phyloP scores from a whole-genome alignment of 2,797 vertebrate species.

The Enteromius viviparus region DNA sequence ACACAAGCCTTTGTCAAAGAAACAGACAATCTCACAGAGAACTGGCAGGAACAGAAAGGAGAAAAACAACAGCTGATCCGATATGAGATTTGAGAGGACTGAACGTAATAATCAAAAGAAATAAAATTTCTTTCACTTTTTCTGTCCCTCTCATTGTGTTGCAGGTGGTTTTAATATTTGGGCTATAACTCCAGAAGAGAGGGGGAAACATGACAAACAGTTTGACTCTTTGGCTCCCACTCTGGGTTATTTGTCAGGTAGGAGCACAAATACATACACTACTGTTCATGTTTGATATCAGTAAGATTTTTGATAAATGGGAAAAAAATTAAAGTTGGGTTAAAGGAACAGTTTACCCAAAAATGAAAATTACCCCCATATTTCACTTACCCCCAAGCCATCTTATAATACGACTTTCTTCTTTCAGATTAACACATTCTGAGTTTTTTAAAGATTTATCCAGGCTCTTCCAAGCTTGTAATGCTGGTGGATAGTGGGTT shows the following conservation, averaged over 20 bases:
- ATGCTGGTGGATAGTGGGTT: too few species aligned
- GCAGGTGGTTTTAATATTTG: constrained; percentile 87
- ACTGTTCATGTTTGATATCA: not conserved
- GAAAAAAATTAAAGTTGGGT: too few species aligned
- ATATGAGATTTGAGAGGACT: not conserved
- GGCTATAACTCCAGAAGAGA: constrained; percentile 93
- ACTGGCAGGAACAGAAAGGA: constrained; percentile 10
- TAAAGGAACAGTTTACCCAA: too few species aligned
- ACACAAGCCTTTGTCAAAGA: constrained; percentile 11
- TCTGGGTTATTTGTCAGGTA: constrained; percentile 92
- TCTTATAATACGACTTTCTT: too few species aligned
- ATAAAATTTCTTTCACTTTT: constrained; percentile 7
- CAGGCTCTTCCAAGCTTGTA: too few species aligned
- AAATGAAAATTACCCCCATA: too few species aligned
- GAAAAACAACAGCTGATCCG: constrained; percentile 21
- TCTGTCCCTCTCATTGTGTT: constrained; percentile 1
- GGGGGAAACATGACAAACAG: constrained; percentile 92
- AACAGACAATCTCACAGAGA: constrained; percentile 2
- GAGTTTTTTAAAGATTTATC: too few species aligned
- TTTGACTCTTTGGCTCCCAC: constrained; percentile 92
- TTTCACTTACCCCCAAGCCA: too few species aligned
- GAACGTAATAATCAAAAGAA: not conserved
- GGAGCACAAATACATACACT: not conserved
- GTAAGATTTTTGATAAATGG: not conserved
- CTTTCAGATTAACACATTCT: too few species aligned